Conservation (phyloP, 2,888 invertebrate genomes). For the Euphydryas editha region DNA sequence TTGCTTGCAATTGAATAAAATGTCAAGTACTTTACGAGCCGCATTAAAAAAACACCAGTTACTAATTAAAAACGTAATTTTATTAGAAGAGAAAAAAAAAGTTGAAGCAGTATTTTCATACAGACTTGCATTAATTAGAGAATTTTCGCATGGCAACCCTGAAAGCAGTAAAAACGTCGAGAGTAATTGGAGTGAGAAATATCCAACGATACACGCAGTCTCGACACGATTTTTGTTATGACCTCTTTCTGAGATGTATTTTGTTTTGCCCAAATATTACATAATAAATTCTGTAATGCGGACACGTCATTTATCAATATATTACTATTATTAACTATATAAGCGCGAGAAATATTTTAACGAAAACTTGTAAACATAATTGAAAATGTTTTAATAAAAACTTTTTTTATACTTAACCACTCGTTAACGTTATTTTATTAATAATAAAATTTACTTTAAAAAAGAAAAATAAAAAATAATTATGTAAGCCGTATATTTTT, state of each 20-base stretch:
- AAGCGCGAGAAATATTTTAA: background rate
- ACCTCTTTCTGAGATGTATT: slow-evolving; percentile 31
- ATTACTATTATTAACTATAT: slow-evolving; percentile 17
- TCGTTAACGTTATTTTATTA: background rate
- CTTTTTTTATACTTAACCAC: background rate
- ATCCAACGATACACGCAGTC: slow-evolving; percentile 49
- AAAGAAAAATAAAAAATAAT: no score
- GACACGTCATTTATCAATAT: slow-evolving; percentile 3
- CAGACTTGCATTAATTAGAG: slow-evolving; percentile 40
- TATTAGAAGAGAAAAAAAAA: slow-evolving; percentile 33
- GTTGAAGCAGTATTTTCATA: slow-evolving; percentile 24
- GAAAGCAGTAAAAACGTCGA: slow-evolving; percentile 46
- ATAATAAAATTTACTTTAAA: no score
- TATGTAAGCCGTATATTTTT: no score
- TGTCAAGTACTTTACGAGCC: slow-evolving; percentile 12
- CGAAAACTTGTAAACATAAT: background rate
- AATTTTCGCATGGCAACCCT: slow-evolving; percentile 53
- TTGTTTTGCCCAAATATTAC: slow-evolving; percentile 23
- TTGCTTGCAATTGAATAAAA: slow-evolving; percentile 36
- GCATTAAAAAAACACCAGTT: slow-evolving; percentile 27
- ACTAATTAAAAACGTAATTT: slow-evolving; percentile 36
- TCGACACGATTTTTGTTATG: slow-evolving; percentile 52
- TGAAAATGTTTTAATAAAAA: background rate
- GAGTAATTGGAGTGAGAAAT: slow-evolving; percentile 64
- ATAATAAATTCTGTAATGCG: slow-evolving; percentile 19